Evolutionary conservation across 2,113 vertebrate species (phyloP).

Genomic region (Tympanuchus pallidicinctus): DNA sequence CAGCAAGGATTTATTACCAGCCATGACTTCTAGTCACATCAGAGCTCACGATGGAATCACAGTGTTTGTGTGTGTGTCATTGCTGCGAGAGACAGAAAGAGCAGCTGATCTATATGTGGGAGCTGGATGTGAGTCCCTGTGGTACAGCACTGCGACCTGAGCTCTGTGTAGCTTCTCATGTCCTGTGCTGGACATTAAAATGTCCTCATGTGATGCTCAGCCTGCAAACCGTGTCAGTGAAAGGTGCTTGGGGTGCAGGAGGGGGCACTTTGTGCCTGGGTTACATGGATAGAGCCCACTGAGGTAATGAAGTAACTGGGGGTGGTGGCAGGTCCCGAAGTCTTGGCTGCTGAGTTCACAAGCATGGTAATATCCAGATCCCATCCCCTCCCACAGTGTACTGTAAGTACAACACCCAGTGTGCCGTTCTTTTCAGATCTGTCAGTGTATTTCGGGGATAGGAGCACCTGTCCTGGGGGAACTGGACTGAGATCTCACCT

Average conservation of each 20-base stretch:
- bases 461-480: background rate
- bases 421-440: background rate
- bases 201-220: background rate
- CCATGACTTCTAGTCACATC: constrained; percentile 30
- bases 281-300: background rate
- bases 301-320: background rate
- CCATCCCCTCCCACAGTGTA: background rate
- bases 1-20: constrained; percentile 58
- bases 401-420: background rate
- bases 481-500: background rate
- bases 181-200: constrained; percentile 35
- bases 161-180: background rate
- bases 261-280: background rate
- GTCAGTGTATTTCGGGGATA: background rate
- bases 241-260: background rate
- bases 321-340: background rate
- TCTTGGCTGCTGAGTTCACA: background rate
- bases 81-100: constrained; percentile 15
- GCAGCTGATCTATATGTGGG: background rate
- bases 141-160: background rate
- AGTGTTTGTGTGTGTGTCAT: background rate
- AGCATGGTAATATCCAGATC: background rate
- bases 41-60: background rate
- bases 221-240: background rate
- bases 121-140: background rate